Conservation (phyloP, 2,888 invertebrate genomes). For the Anodontia alba region DNA sequence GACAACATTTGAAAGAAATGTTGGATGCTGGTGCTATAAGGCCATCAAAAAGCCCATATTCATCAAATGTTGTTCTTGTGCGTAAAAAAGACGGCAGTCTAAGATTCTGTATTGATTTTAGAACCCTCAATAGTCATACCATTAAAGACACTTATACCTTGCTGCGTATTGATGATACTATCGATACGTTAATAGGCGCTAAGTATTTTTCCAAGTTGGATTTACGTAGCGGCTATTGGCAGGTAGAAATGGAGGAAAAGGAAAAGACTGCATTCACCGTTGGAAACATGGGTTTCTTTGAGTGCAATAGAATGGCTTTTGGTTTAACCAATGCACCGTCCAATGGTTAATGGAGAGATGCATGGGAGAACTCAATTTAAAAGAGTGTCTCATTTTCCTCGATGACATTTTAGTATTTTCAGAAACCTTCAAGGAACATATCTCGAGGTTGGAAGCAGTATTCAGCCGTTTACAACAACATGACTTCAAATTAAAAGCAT, state of each 20-base stretch:
- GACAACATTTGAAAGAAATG: no score
- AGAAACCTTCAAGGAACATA: background rate
- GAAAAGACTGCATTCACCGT: background rate
- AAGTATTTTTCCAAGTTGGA: background rate
- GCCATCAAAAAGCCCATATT: no score
- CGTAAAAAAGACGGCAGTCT: no score
- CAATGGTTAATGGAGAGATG: background rate
- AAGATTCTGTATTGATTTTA: background rate
- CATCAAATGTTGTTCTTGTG: no score
- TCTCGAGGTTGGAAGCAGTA: constrained; percentile 12
- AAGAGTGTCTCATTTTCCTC: background rate
- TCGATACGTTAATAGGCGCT: background rate
- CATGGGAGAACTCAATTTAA: background rate
- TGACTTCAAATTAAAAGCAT: constrained; percentile 40
- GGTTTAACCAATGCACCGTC: background rate
- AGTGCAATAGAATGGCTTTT: background rate
- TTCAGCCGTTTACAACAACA: constrained; percentile 35
- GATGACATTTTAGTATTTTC: background rate
- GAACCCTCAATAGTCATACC: background rate
- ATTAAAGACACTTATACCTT: background rate
- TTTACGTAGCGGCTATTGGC: background rate
- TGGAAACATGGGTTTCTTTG: background rate
- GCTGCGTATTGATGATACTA: background rate
- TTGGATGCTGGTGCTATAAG: background rate
- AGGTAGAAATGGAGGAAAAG: background rate